Percentiles rank a stretch among this genome's conserved stretches.
phyloP scores from a whole-genome alignment of 2,113 vertebrate genomes.

The Malurus alboscapulatus region DNA sequence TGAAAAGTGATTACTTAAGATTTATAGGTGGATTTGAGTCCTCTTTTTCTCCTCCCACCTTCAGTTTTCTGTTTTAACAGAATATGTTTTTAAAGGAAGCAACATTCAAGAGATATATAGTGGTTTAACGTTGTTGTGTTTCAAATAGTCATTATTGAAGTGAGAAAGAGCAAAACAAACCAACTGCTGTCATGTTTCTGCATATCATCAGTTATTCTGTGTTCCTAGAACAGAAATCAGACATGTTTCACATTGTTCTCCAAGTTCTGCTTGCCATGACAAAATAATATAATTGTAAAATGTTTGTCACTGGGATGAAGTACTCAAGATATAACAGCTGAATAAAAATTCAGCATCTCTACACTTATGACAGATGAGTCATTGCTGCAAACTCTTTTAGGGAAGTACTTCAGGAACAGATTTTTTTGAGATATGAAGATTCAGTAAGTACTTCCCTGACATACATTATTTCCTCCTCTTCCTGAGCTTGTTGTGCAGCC shows the following conservation, averaged over 20 bases:
- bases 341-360: slow-evolving; percentile 3
- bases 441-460: not conserved
- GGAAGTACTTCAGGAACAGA: not conserved
- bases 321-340: not conserved
- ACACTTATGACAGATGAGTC: not conserved
- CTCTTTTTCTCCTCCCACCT: not conserved
- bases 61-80: not conserved
- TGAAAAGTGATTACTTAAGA: not conserved
- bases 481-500: not conserved
- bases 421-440: no score
- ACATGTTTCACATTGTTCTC: not conserved
- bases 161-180: slow-evolving; percentile 8
- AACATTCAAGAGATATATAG: not conserved
- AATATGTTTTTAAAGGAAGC: not conserved
- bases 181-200: not conserved
- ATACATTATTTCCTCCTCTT: not conserved
- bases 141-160: not conserved
- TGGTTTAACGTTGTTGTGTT: not conserved
- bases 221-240: not conserved
- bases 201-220: not conserved
- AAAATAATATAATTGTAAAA: not conserved
- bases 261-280: not conserved
- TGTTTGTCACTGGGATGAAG: not conserved
- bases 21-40: not conserved
- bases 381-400: not conserved